Evolutionary conservation across 1,140 invertebrate genomes (phyloP).

Genomic region (Panagrolaimus sp.): DNA sequence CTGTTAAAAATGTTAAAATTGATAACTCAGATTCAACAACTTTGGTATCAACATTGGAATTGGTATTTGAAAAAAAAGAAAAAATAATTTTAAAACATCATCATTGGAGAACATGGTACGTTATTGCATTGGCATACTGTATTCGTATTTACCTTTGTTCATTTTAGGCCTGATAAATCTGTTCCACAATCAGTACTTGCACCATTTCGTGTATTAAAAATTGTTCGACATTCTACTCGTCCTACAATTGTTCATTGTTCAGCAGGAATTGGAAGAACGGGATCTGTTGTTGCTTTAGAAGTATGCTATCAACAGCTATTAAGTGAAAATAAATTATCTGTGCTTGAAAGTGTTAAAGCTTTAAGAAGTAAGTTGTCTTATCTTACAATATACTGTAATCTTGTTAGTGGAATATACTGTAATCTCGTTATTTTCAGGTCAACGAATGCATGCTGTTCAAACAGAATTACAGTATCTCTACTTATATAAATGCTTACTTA

Average conservation of each 20-base stretch:
- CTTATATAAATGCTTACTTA: conserved; percentile 3
- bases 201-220: conserved; percentile 15
- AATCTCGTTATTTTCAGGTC: conserved; percentile 6
- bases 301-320: conserved; percentile 25
- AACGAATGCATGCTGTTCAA: conserved; percentile 26
- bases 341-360: conserved; percentile 23
- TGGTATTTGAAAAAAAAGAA: conserved; percentile 88
- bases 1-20: conserved; percentile 68
- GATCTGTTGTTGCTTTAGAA: conserved; percentile 28
- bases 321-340: conserved; percentile 18
- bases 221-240: conserved; percentile 19
- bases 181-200: conserved; percentile 11
- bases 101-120: conserved; percentile 8
- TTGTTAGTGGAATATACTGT: too few relatives aligned
- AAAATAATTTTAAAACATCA: conserved; percentile 84
- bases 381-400: neutral
- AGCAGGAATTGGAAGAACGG: conserved; percentile 32
- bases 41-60: conserved; percentile 97
- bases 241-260: conserved; percentile 32
- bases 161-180: conserved; percentile 14
- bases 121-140: too few relatives aligned
- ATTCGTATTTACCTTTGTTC: too few relatives aligned
- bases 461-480: conserved; percentile 20
- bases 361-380: conserved; percentile 12
- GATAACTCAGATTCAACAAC: conserved; percentile 97